Evolutionary conservation across 2,888 invertebrate genomes (phyloP).

Genomic region (Lepidochitona cinerea): DNA sequence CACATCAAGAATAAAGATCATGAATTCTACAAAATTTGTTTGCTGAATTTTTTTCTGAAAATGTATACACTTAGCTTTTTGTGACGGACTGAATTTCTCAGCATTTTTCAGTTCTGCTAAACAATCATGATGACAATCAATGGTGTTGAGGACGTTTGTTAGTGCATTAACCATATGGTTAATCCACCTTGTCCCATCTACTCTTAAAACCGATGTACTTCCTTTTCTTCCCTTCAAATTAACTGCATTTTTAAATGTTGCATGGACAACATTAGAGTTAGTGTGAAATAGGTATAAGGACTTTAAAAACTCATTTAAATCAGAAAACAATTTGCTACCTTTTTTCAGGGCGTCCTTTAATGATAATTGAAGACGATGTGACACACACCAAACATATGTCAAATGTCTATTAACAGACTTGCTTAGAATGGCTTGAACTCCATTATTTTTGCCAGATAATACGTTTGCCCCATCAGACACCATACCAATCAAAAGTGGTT

Average conservation of each 20-base stretch:
- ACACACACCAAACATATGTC: neutral
- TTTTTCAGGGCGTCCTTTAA: neutral
- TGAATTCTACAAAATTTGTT: neutral
- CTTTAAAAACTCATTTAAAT: neutral
- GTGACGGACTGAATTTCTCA: neutral
- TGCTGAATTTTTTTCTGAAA: neutral
- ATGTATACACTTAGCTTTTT: neutral
- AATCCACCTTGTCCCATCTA: neutral
- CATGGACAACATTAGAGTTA: neutral
- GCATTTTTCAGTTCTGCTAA: neutral
- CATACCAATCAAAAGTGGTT: neutral
- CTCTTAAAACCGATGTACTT: neutral
- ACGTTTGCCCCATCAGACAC: neutral
- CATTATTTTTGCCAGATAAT: neutral
- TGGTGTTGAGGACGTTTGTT: neutral
- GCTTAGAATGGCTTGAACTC: neutral
- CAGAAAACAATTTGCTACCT: neutral
- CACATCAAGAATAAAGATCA: neutral
- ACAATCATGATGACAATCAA: conserved; percentile 1
- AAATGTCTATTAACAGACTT: neutral
- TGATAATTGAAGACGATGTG: neutral
- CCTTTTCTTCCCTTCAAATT: neutral
- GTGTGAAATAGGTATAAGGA: conserved; percentile 1
- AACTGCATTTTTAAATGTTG: neutral
- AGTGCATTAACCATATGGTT: neutral